These are phyloP conservation scores for Diorhabda sublineata DNA, from an alignment of 1,140 invertebrate genomes.

Conservation along the genomic window DNA sequence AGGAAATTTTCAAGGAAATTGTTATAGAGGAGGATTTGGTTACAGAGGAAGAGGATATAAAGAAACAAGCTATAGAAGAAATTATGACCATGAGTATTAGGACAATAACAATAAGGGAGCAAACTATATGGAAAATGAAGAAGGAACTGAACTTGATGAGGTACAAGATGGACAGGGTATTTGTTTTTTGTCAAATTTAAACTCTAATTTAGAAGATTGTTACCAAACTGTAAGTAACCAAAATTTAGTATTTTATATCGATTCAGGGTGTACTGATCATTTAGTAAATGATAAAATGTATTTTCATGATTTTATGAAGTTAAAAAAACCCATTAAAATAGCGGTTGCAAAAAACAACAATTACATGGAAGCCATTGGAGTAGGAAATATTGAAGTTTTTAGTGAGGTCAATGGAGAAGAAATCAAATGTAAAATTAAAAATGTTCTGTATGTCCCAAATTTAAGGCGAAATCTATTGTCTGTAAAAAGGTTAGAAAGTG, in stretches of 20 bases:
- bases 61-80: too few species aligned
- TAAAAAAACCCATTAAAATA: neutral
- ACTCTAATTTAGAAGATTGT: neutral
- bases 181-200: conserved; percentile 8
- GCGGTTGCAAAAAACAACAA: neutral
- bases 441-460: neutral
- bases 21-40: neutral
- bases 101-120: neutral
- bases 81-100: neutral
- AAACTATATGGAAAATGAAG: neutral
- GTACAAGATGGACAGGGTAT: neutral
- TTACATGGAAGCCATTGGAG: conserved; percentile 7
- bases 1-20: too few species aligned
- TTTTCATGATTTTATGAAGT: neutral
- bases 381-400: conserved; percentile 6
- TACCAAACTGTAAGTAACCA: neutral
- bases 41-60: neutral
- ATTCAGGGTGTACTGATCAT: neutral
- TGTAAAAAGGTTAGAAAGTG: neutral
- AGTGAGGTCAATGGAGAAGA: neutral
- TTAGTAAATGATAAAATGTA: neutral
- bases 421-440: neutral
- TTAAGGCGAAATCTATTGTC: neutral
- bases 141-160: neutral
- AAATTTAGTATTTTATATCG: neutral